Percentiles rank a stretch among this genome's conserved stretches.
Conservation (phyloP, 1,140 invertebrate species). For the Trachymyrmex cornetzi region DNA sequence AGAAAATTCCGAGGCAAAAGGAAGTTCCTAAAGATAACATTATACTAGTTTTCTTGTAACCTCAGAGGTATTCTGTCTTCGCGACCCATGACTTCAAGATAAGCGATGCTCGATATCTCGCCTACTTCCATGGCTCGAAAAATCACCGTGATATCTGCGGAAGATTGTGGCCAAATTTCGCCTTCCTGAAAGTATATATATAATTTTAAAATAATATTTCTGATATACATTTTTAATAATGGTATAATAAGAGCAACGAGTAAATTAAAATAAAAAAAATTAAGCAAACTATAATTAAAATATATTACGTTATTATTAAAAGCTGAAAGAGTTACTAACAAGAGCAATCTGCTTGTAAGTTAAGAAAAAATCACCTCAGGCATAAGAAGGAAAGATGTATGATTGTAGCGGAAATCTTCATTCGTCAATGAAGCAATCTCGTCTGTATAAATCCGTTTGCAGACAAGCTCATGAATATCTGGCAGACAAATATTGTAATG, state of each 20-base stretch:
- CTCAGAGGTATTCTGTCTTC: conserved; percentile 80
- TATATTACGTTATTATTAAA: neutral
- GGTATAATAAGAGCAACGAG: neutral
- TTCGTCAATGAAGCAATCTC: conserved; percentile 74
- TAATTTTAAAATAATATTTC: conserved; percentile 13
- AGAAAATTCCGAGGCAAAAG: neutral
- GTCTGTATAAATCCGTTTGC: conserved; percentile 79
- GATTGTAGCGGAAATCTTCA: conserved; percentile 75
- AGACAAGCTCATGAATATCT: conserved; percentile 75
- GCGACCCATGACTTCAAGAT: conserved; percentile 81
- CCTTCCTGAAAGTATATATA: conserved; percentile 72
- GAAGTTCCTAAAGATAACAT: conserved; percentile 30
- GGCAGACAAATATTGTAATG: conserved; percentile 76
- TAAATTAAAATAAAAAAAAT: too few species aligned
- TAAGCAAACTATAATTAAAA: neutral
- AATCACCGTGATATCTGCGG: conserved; percentile 73
- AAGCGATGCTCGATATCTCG: conserved; percentile 76
- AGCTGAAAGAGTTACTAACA: neutral
- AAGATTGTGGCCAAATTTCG: conserved; percentile 80
- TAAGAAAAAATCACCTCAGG: conserved; percentile 73
- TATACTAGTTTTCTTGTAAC: conserved; percentile 64
- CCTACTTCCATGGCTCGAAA: conserved; percentile 79
- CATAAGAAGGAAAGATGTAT: conserved; percentile 73
- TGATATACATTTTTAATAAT: neutral
- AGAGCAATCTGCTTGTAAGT: neutral